Base-by-base conservation (phyloP, 2,888 invertebrate genomes). In the Acanthoscelides obtectus region DNA sequence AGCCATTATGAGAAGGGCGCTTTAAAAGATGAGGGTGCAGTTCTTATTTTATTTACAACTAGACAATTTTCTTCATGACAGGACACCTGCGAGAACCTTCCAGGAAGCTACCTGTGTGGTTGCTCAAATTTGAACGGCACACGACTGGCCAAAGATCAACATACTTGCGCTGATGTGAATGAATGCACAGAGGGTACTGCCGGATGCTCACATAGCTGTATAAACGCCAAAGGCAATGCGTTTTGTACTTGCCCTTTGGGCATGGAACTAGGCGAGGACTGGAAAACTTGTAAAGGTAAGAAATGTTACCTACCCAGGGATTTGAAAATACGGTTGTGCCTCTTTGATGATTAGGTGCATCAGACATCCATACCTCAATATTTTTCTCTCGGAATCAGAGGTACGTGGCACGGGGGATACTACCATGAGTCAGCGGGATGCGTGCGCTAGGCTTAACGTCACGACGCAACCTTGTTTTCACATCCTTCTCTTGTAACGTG, bases 51-150 rank as follows among this genome's bases (percentile, higher is more conserved):
- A n/a, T n/a, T n/a, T n/a, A n/a, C n/a, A n/a, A n/a, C n/a, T n/a
- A n/a, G n/a, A n/a, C 69, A 69, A 25, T 5, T 25, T 25, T 12
- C 17, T 45, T 12, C 17, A 1, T 12, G 12, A 45, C 3, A 45
- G 81, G 90, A 90, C 77, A 85, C 85, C 63, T 91, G 91, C 81
- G 82, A 83, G 75, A 91, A 91, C 82, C 86, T 86, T 65, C 85
- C 86, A 78, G 90, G 90, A 67, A 86, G 88, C 74, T 91, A 89
- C 83, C 83, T 83, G 75, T 91, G 90, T 81, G 86, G 87, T 69
- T 91, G 91, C 80, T 84, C 85, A 72, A 85, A 86, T 75, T 84
- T 89, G 69, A 86, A 88, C 20, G 90, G 90, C 73, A 89, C 89
- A 72, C 85, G 85, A 79, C 85, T 90, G 77, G 85, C 87, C 8